These are phyloP conservation scores for Osmerus mordax DNA, from an alignment of 2,113 vertebrate species.

Conservation along the genomic window DNA sequence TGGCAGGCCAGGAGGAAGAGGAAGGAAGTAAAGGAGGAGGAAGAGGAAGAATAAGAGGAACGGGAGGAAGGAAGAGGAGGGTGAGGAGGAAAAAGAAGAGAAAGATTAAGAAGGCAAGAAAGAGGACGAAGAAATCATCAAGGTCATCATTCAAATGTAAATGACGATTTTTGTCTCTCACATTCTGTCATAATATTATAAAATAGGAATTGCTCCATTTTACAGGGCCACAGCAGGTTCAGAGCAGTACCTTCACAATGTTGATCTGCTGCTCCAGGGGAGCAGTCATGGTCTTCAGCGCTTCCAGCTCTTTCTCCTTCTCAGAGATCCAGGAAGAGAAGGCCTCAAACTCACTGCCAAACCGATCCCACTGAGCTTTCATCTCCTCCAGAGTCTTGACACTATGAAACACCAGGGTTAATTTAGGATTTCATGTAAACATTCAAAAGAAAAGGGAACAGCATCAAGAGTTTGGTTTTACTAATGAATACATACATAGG, in stretches of 20 bases:
- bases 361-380: constrained; percentile 88
- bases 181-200: too few relatives aligned
- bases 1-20: constrained; percentile 39
- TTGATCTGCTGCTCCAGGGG: constrained; percentile 81
- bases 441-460: neutral
- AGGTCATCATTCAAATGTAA: too few relatives aligned
- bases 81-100: neutral
- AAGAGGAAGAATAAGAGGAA: too few relatives aligned
- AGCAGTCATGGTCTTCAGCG: constrained; percentile 73
- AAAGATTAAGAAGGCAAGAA: neutral
- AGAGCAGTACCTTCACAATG: constrained; percentile 79
- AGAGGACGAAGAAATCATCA: neutral
- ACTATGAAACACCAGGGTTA: constrained; percentile 63
- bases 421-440: neutral
- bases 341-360: constrained; percentile 83
- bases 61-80: too few relatives aligned
- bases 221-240: neutral
- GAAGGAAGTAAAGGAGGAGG: neutral
- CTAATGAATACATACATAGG: too few relatives aligned
- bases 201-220: too few relatives aligned
- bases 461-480: neutral
- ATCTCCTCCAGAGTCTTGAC: constrained; percentile 88
- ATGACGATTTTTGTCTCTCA: too few relatives aligned
- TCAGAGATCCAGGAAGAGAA: constrained; percentile 89
- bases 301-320: constrained; percentile 84